Base-by-base conservation (phyloP, 1,140 invertebrate species). In the Lineus longissimus region DNA sequence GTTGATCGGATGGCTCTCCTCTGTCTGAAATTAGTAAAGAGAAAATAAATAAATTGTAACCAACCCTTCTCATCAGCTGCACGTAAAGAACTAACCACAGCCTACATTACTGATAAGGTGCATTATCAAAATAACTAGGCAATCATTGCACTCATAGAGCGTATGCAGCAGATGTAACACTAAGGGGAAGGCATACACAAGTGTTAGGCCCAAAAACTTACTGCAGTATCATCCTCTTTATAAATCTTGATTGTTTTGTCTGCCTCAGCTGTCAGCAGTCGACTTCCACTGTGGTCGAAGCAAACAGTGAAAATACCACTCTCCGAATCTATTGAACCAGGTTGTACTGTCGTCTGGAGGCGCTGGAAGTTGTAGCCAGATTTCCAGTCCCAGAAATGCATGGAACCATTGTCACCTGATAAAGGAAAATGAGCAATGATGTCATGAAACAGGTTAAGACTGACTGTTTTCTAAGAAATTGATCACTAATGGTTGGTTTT, bases 171-270 rank as follows among this genome's bases (percentile, higher is more conserved):
- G n/a, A n/a, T n/a, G n/a, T n/a, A n/a, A n/a, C n/a, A n/a, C n/a
- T n/a, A n/a, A n/a, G n/a, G n/a, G n/a, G n/a, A n/a, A 7, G 15
- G 33, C 33, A 4, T 36, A 36, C 33, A 36, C 33, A 36, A 7
- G 33, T 36, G 15, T 36, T 15, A 36, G 33, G 4, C 15, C 22
- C 22, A 30, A 59, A 57, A 43, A 74, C 84, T 84, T 82, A 90
- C 88, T 15, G 97, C 96, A 57, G 89, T 87, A 27, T 97, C 93
- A 83, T 99, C 96, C 84, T 98, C 95, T 80, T 94, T 96, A 81
- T 98, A 99, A 66, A 99, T 91, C 87, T 99, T 99, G 65, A 99
- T 95, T 0, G 95, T 98, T 85, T 99, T 99, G 81, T 99, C 97
- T 6, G 96, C 95, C 83, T 99, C 97, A 4, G 92, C 92, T 1